Evolutionary conservation across 2,888 invertebrate species (phyloP), one percentile per base, ranked within the genome.

Genomic region (Venusia cambrica): DNA sequence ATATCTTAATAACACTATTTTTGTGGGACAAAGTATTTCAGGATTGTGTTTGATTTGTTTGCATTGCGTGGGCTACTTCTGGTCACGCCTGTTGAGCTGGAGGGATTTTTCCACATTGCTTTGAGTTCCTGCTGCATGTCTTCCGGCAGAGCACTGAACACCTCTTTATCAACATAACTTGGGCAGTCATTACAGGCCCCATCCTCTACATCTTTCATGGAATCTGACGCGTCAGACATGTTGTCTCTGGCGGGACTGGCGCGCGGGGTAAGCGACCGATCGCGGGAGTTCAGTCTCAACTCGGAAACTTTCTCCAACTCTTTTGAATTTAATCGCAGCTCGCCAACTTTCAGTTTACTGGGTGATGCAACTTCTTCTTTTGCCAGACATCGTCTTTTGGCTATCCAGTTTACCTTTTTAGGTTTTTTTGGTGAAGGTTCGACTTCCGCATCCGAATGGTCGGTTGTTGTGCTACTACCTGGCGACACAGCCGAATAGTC

Each of bases 351-450:
- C 51, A 92, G 68, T 60, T 92, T 92, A 57, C 92, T 92, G 1
- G 92, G 92, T 5, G 92, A 92, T 19, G 91, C 90, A 41, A 90
- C 90, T 51, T 83, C 87, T 43, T 78, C 80, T 55, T 83, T 84
- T 2, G 83, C 71, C 22, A 87, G 64, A 65, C 87, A 87, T 54
- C 87, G 58, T 54, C 77, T 70, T 60, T 87, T 87, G 28, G 87
- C 87, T 60, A 87, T 85, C 85, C 84, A 84, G 45, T 71, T 81
- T 3, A 80, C 85, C 57, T 85, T 87, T 56, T 87, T 87, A 22
- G 89, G 90, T 67, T 93, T 93, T 71, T 94, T 94, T n/a, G 93
- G 92, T 2, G 92, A 91, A 0, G 93, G 94, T 61, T 93, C 93
- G 2, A 91, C 84, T 73, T 94, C 93, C 5, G 84, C 89, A 65